Percentiles rank a stretch among this genome's conserved stretches.
Evolutionary conservation across 2,888 invertebrate species (phyloP).

Genomic region (Marronus borbonicus): DNA sequence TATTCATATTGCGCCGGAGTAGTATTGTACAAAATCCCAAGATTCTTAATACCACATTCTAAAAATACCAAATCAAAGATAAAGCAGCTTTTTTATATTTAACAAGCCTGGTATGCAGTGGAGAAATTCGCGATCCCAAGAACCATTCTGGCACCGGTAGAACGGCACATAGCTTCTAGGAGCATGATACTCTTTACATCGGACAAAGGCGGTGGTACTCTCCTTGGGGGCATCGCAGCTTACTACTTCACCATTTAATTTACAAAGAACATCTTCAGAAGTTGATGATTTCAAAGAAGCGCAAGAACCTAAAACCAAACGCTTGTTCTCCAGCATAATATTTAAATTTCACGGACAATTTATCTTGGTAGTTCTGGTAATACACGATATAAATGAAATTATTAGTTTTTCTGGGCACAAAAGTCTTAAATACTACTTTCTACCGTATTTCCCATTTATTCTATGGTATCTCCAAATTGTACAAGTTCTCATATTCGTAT

Average conservation of each 20-base stretch:
- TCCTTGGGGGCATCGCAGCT: neutral
- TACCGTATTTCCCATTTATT: too few relatives aligned
- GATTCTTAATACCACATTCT: conserved; percentile 20
- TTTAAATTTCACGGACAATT: too few relatives aligned
- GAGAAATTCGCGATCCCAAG: neutral
- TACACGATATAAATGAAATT: too few relatives aligned
- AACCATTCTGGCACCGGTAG: conserved; percentile 8
- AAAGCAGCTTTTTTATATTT: neutral
- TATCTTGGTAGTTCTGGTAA: too few relatives aligned
- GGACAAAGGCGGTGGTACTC: conserved; percentile 2
- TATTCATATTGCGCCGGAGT: neutral
- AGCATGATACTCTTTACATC: conserved; percentile 4
- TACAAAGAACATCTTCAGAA: conserved; percentile 19
- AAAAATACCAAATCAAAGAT: neutral
- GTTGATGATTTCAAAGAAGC: conserved; percentile 9
- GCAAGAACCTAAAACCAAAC: neutral
- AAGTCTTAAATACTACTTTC: too few relatives aligned
- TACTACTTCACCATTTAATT: neutral
- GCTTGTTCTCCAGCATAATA: too few relatives aligned
- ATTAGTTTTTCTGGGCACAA: too few relatives aligned
- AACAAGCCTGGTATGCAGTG: conserved; percentile 3
- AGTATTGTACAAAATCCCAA: neutral
- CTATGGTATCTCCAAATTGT: too few relatives aligned
- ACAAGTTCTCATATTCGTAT: too few relatives aligned
- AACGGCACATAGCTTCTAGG: neutral